These are phyloP conservation scores for Tamandua tetradactyla DNA, from an alignment of 2,797 vertebrate genomes.

Conservation along the genomic window DNA sequence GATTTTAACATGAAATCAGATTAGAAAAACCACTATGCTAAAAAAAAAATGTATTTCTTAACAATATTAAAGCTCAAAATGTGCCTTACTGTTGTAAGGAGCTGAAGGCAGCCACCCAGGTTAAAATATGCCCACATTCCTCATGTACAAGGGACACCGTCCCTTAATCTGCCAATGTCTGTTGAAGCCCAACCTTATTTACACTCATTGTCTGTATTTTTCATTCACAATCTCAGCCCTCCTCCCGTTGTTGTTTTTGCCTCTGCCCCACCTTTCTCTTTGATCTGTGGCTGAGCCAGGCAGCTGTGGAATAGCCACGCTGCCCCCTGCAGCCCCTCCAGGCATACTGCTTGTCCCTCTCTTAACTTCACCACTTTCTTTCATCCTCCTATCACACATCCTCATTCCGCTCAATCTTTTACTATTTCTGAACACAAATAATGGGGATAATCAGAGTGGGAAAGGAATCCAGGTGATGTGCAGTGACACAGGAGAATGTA, in stretches of 20 bases:
- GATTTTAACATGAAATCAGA: background rate
- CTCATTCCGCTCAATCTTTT: background rate
- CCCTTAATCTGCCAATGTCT: background rate
- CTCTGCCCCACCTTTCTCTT: background rate
- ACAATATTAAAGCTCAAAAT: background rate
- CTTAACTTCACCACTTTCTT: background rate
- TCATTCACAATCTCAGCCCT: background rate
- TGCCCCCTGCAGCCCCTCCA: background rate
- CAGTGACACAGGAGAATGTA: background rate
- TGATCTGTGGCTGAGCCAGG: background rate
- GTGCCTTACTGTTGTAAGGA: background rate
- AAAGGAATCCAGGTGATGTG: background rate
- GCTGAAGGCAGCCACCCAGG: background rate
- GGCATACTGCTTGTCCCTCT: background rate
- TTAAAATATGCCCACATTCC: background rate
- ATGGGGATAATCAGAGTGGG: background rate
- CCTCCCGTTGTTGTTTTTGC: background rate
- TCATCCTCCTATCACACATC: background rate
- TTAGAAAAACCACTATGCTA: background rate
- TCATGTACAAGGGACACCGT: background rate
- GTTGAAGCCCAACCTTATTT: background rate
- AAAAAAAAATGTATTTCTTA: constrained; percentile 11
- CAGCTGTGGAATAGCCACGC: background rate
- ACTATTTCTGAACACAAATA: background rate
- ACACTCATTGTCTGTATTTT: background rate